phyloP scores from a whole-genome alignment of 2,113 vertebrate genomes.

The Dendrocopos noguchii region DNA sequence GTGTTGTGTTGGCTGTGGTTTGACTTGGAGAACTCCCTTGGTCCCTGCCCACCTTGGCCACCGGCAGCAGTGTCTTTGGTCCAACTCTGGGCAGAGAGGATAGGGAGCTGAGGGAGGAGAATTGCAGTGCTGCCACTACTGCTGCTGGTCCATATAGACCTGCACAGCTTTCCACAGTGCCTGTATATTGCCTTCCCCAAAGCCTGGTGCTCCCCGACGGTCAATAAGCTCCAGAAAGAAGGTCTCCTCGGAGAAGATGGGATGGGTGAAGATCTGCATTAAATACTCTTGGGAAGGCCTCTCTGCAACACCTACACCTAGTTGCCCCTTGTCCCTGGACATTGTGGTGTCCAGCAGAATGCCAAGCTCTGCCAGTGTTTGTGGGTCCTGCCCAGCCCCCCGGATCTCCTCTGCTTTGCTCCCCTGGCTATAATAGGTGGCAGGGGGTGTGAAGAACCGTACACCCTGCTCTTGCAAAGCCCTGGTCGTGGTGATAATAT shows the following conservation, averaged over 20 bases:
- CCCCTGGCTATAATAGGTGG: slow-evolving; percentile 85
- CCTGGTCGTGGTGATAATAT: slow-evolving; percentile 80
- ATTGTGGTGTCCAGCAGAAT: slow-evolving; percentile 88
- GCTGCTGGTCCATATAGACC: slow-evolving; percentile 78
- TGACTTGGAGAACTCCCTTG: not conserved
- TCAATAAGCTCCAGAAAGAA: slow-evolving; percentile 96
- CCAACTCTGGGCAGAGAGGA: not conserved
- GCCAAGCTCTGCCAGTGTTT: slow-evolving; percentile 78
- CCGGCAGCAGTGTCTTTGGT: fast-evolving
- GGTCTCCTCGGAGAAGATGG: slow-evolving; percentile 89
- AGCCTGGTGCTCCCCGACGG: slow-evolving; percentile 85
- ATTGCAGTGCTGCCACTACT: not conserved
- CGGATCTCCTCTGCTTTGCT: slow-evolving; percentile 85
- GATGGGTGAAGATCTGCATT: slow-evolving; percentile 93
- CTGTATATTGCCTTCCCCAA: slow-evolving; percentile 91
- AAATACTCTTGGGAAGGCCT: slow-evolving; percentile 65
- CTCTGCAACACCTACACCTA: not conserved
- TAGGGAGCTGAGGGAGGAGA: not conserved
- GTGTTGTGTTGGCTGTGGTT: fast-evolving
- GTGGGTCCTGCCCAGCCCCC: slow-evolving; percentile 79
- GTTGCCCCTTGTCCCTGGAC: not conserved
- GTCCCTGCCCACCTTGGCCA: not conserved
- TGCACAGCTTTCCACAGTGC: slow-evolving; percentile 92
- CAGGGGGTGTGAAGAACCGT: slow-evolving; percentile 83
- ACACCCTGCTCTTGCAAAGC: slow-evolving; percentile 76